Percentiles rank a stretch among this genome's conserved stretches.
Evolutionary conservation across 2,888 invertebrate species (phyloP).

Genomic region (Galeruca laticollis): DNA sequence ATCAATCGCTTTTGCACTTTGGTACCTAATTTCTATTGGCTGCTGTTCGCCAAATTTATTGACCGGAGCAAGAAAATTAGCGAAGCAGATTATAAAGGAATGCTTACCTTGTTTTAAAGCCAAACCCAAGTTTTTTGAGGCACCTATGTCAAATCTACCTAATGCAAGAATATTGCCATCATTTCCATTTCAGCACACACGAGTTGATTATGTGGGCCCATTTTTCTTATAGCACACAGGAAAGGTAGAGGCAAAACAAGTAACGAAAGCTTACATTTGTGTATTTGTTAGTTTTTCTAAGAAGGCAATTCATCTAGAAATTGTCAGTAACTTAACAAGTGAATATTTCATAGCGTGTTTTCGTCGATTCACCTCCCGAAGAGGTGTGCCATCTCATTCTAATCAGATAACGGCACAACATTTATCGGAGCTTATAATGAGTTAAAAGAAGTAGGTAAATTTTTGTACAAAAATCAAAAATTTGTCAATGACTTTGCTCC

Average conservation of each 20-base stretch:
- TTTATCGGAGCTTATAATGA: too few relatives aligned
- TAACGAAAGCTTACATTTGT: constrained; percentile 37
- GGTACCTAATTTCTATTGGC: not conserved
- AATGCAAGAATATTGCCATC: too few relatives aligned
- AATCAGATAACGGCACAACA: too few relatives aligned
- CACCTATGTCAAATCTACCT: constrained; percentile 27
- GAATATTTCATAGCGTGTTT: too few relatives aligned
- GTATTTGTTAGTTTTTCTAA: constrained; percentile 40
- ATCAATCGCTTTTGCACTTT: not conserved
- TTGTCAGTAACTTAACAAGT: too few relatives aligned
- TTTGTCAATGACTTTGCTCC: too few relatives aligned
- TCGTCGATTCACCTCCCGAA: too few relatives aligned
- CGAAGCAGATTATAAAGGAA: constrained; percentile 12
- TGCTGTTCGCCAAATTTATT: not conserved
- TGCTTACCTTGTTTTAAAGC: constrained; percentile 36
- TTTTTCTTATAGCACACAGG: constrained; percentile 26
- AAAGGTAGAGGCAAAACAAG: constrained; percentile 28
- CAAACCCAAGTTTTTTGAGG: constrained; percentile 21
- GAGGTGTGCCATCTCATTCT: too few relatives aligned
- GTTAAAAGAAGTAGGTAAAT: too few relatives aligned
- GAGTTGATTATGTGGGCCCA: constrained; percentile 41
- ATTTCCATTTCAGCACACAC: constrained; percentile 28
- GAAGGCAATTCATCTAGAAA: constrained; percentile 42
- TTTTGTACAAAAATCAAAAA: too few relatives aligned
- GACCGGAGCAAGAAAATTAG: not conserved